Evolutionary conservation across 2,797 vertebrate genomes (phyloP), one percentile per base, ranked within the genome.

Genomic region (Dallia pectoralis): DNA sequence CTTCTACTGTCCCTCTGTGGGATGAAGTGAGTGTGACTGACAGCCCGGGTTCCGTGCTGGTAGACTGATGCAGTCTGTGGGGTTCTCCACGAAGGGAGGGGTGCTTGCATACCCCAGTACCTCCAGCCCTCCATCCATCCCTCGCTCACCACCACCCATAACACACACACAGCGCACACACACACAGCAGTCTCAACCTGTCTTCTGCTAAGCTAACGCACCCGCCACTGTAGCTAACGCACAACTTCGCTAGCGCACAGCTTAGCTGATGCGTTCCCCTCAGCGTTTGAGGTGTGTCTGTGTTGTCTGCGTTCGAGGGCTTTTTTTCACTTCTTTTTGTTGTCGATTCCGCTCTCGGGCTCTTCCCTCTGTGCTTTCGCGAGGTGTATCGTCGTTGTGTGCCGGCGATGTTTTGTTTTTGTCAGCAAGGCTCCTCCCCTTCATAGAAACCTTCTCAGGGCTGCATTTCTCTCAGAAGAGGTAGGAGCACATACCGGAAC

Each of bases 51-150:
- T 22, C 25, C 27, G n/a, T n/a, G 44, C 22, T 68, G 66, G 22
- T 15, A 48, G 44, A 48, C 44, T 15, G 40, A 15, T 44, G 22
- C 27, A 19, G 48, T 16, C 67, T 49, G 16, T 25, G 49, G 44
- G 67, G 67, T 16, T 49, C 65, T 67, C 65, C 12, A 44, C 36
- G 15, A n/a, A n/a, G n/a, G n/a, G n/a, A n/a, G n/a, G 65, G 64
- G 32, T 32, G 32, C n/a, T 19, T 18, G 62, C 71, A 62, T 63
- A n/a, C 22, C 70, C 75, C 62, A 48, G 8, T 29, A 49, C 56
- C 72, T 29, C 33, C 33, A 53, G 40, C 67, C 73, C 70, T 71
- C 53, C 7, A 67, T 74, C 62, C 61, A 6, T 51, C 59, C 67
- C 71, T 51, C 53, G 74, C 56, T 65, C 36, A 49, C 48, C 33